Conservation (phyloP, 1,140 invertebrate species). For the Listronotus oregonensis region DNA sequence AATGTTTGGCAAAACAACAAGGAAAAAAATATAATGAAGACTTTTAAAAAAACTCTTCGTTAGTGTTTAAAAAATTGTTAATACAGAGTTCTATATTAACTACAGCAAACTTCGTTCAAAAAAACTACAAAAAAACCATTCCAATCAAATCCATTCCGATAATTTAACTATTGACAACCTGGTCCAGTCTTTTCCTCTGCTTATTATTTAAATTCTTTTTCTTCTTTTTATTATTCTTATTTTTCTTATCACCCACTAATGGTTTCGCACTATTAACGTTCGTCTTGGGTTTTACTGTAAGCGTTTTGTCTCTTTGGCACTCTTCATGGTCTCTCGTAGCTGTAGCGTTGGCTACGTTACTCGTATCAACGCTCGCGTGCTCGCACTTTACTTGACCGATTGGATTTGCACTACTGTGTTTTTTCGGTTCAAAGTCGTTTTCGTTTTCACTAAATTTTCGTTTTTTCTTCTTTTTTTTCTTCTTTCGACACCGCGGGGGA, state of each 20-base stretch:
- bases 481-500: slow-evolving; percentile 47
- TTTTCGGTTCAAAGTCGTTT: slow-evolving; percentile 46
- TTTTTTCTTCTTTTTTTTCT: slow-evolving; percentile 54
- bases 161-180: slow-evolving; percentile 37
- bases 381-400: slow-evolving; percentile 49
- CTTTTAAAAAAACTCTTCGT: slow-evolving; percentile 3
- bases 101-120: slow-evolving; percentile 15
- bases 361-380: slow-evolving; percentile 20
- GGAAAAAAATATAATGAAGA: not conserved
- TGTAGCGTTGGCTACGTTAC: slow-evolving; percentile 3
- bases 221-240: slow-evolving; percentile 46
- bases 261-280: slow-evolving; percentile 43
- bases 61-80: slow-evolving; percentile 29
- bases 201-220: slow-evolving; percentile 42
- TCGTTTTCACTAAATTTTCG: slow-evolving; percentile 47
- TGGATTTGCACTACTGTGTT: slow-evolving; percentile 40
- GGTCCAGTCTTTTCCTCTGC: slow-evolving; percentile 48
- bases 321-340: slow-evolving; percentile 48
- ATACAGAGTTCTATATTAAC: slow-evolving; percentile 27
- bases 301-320: slow-evolving; percentile 54
- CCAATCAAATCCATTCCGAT: slow-evolving; percentile 30
- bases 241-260: slow-evolving; percentile 44
- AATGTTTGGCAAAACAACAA: not conserved
- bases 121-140: slow-evolving; percentile 30
- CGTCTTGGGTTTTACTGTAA: slow-evolving; percentile 43